Percentiles rank a stretch among this genome's conserved stretches.
Conservation (phyloP, 2,113 vertebrate species). For the Thalassarche chlororhynchos region DNA sequence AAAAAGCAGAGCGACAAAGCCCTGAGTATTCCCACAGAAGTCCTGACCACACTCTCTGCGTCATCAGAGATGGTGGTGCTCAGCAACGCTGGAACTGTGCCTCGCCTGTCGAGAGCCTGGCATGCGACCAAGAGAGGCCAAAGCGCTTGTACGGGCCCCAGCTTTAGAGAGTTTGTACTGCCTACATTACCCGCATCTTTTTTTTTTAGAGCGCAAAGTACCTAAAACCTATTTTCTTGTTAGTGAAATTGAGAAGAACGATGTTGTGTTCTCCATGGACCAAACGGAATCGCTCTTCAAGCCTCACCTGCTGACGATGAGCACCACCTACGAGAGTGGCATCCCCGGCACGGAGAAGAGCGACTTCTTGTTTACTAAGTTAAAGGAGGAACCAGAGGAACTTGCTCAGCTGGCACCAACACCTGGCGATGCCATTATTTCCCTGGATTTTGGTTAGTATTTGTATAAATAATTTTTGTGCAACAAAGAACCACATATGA, state of each 20-base stretch:
- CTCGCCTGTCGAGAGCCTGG: neutral
- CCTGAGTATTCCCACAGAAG: slow-evolving; percentile 22
- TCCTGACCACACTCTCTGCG: slow-evolving; percentile 9
- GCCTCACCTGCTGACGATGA: slow-evolving; percentile 81
- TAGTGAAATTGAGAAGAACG: slow-evolving; percentile 94
- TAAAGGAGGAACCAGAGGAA: slow-evolving; percentile 97
- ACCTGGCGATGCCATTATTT: slow-evolving; percentile 88
- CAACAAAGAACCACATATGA: neutral
- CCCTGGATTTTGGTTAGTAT: slow-evolving; percentile 91
- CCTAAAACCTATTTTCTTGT: slow-evolving; percentile 27
- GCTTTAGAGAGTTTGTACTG: neutral
- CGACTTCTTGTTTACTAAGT: slow-evolving; percentile 86
- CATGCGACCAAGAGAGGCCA: neutral
- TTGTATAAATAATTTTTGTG: neutral
- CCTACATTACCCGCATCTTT: neutral
- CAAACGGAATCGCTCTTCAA: slow-evolving; percentile 94
- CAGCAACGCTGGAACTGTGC: slow-evolving; percentile 41
- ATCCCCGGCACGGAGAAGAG: slow-evolving; percentile 69
- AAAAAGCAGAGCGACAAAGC: slow-evolving; percentile 40
- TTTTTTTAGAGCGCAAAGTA: neutral
- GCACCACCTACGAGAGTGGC: slow-evolving; percentile 76
- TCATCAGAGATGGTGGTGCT: slow-evolving; percentile 28
- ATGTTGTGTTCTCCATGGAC: slow-evolving; percentile 92
- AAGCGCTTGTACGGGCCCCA: neutral
- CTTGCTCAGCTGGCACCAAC: slow-evolving; percentile 92